Evolutionary conservation across 2,113 vertebrate genomes (phyloP).

Genomic region (Thymallus thymallus): DNA sequence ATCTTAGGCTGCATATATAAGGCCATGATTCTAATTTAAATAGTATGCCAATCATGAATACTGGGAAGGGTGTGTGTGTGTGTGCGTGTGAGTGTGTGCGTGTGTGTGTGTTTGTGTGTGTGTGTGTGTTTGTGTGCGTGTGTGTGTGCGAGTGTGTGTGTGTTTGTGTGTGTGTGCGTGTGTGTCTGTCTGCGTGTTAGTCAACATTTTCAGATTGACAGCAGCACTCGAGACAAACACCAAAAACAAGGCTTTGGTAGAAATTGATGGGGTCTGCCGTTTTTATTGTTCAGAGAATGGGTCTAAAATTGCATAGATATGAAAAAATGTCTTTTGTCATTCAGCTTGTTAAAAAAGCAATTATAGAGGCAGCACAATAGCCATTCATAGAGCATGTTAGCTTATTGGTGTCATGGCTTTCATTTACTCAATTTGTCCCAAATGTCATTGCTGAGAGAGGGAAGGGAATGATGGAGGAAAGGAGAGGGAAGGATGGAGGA

Average conservation of each 20-base stretch:
- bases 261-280: conserved; percentile 64
- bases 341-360: conserved; percentile 76
- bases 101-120: too few relatives aligned
- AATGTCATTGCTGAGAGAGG: conserved; percentile 58
- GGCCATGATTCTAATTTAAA: conserved; percentile 41
- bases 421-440: conserved; percentile 75
- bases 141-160: too few relatives aligned
- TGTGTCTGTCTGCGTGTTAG: conserved; percentile 44
- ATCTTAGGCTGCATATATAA: conserved; percentile 25
- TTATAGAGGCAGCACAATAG: conserved; percentile 73
- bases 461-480: background rate
- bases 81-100: conserved; percentile 22
- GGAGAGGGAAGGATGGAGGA: background rate
- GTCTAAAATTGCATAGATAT: conserved; percentile 73
- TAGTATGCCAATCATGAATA: conserved; percentile 67
- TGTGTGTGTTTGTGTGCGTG: too few relatives aligned
- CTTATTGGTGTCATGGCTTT: conserved; percentile 77
- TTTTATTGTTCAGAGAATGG: conserved; percentile 71
- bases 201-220: conserved; percentile 62
- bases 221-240: conserved; percentile 59
- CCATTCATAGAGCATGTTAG: conserved; percentile 68
- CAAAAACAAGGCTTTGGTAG: conserved; percentile 53
- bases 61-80: conserved; percentile 41
- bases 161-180: too few relatives aligned
- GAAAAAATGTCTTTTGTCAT: conserved; percentile 68